phyloP scores from a whole-genome alignment of 2,113 vertebrate genomes.

The Oxyruncus cristatus region DNA sequence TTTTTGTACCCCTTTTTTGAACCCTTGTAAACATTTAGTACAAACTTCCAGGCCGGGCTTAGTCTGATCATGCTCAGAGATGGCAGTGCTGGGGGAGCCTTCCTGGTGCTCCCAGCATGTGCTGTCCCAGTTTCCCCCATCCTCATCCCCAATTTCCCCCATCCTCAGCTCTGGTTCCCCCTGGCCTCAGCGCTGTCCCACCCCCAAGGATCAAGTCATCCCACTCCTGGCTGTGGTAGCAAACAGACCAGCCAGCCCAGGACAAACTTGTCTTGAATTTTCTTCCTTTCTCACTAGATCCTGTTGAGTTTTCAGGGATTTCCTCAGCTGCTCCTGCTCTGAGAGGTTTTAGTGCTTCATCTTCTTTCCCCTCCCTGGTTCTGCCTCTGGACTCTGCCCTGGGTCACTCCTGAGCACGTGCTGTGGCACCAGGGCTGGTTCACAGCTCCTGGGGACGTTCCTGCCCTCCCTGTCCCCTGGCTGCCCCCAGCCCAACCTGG shows the following conservation, averaged over 20 bases:
- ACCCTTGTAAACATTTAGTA: not conserved
- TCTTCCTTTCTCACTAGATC: rapidly evolving
- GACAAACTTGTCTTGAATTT: not conserved
- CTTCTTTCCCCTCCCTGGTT: not conserved
- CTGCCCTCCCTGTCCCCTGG: not conserved
- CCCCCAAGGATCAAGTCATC: not conserved
- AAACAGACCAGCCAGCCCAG: not conserved
- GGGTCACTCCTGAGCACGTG: rapidly evolving
- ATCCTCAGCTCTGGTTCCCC: not conserved
- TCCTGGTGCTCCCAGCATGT: not conserved
- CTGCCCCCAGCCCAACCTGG: not conserved
- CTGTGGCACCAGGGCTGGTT: not conserved
- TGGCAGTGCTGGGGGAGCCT: not conserved
- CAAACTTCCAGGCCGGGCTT: not conserved
- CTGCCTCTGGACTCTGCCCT: not conserved
- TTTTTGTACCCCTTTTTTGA: not conserved
- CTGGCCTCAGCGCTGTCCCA: not conserved
- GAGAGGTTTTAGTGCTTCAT: not conserved
- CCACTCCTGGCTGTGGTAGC: not conserved
- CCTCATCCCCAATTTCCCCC: rapidly evolving
- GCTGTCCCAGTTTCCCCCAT: not conserved
- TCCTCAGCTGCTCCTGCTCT: not conserved
- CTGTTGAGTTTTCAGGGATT: not conserved
- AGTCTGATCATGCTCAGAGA: rapidly evolving
- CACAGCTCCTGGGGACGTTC: not conserved